Base-by-base conservation (phyloP, 2,888 invertebrate genomes). In the Dicyrtomina minuta region DNA sequence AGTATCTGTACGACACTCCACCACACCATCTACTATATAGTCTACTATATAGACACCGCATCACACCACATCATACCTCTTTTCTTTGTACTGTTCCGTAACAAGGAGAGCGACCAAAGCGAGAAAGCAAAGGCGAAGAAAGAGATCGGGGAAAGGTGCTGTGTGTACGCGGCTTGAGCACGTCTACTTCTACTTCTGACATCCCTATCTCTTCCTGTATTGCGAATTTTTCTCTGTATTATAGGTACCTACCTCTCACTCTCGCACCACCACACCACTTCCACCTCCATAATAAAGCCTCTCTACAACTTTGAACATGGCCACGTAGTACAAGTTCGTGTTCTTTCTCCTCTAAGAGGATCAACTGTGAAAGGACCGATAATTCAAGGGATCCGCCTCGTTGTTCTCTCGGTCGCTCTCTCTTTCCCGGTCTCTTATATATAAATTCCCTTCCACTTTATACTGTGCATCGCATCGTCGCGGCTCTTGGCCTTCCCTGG, bases 351-450 rank as follows among this genome's bases (percentile, higher is more conserved):
- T 12, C 39, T 53, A 64, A 39, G 53, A 55, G 56, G 65, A 65
- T 65, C 65, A 65, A 65, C 65, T 55, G 65, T 41, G 65, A 65
- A 65, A 65, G 55, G 55, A n/a, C 53, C 24, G 43, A 65, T 65
- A 65, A 65, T 56, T 65, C 65, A 65, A 60, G 33, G 64, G 22
- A 51, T 46, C 64, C 22, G 51, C 62, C 15, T 26, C 20, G 33
- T 26, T 49, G 17, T 33, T 46, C 22, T n/a, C 27, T 46, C 51
- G 17, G n/a, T n/a, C 44, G 22, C 17, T 20, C 20, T 41, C 20
- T 41, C 59, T 39, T 13, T 41, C 46, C 26, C 22, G 15, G 51
- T 51, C 51, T 26, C 33, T 64, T 65, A 65, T 56, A 56, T 65
- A 65, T 56, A 56, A 65, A 65, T 65, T 65, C 43, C 53, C 24